phyloP scores from a whole-genome alignment of 1,140 invertebrate species.

The Ceratosolen solmsi region DNA sequence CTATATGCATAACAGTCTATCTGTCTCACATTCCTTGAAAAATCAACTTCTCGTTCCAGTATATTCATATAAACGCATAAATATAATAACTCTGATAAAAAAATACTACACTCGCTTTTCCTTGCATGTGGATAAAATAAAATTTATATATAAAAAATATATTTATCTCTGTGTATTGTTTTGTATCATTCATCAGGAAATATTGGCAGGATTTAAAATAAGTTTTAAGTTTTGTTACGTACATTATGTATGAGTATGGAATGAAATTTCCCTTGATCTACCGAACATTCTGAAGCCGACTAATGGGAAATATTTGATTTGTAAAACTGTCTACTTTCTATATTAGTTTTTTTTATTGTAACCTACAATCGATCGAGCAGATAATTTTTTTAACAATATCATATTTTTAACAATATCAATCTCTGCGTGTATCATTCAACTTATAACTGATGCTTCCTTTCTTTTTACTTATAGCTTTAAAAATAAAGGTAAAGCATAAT shows the following conservation, averaged over 20 bases:
- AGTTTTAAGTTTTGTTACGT: not conserved
- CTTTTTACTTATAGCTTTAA: too few relatives aligned
- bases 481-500: too few relatives aligned
- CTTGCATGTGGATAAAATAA: not conserved
- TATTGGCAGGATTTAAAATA: not conserved
- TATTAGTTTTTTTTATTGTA: not conserved
- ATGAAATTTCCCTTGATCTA: not conserved
- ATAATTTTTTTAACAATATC: too few relatives aligned
- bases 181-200: not conserved
- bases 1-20: not conserved
- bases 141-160: not conserved
- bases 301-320: conserved; percentile 10
- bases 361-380: too few relatives aligned
- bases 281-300: too few relatives aligned
- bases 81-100: not conserved
- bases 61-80: not conserved
- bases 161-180: not conserved
- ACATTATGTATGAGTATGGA: not conserved
- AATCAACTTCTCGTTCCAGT: not conserved
- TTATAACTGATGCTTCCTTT: too few relatives aligned
- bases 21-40: too few relatives aligned
- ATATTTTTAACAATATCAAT: too few relatives aligned
- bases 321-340: not conserved
- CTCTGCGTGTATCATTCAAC: too few relatives aligned
- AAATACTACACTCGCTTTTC: not conserved